Evolutionary conservation across 2,797 vertebrate species (phyloP).

Genomic region (Propithecus deckenii): DNA sequence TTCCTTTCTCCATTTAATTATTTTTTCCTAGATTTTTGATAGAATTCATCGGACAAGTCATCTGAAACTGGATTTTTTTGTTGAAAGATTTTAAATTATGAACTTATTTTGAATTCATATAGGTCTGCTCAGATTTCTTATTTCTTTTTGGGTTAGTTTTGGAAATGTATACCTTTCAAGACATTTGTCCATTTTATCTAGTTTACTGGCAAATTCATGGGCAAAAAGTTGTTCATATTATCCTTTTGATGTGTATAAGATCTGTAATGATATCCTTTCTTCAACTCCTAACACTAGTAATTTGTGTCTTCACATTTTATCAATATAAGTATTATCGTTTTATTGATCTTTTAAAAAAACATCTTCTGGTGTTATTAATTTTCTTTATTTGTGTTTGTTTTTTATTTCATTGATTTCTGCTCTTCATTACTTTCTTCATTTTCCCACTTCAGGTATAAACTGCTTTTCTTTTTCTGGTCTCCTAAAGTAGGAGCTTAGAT

Average conservation of each 20-base stretch:
- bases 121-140: neutral
- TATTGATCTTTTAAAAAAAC: neutral
- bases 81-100: neutral
- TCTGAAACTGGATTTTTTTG: neutral
- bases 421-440: too few relatives aligned
- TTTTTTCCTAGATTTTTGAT: neutral
- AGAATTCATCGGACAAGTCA: neutral
- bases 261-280: neutral
- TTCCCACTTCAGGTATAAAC: too few relatives aligned
- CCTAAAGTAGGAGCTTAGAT: neutral
- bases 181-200: neutral
- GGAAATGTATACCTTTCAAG: neutral
- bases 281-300: neutral
- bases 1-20: neutral
- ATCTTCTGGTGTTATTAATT: too few relatives aligned
- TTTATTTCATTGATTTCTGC: too few relatives aligned
- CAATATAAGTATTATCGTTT: neutral
- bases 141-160: neutral
- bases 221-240: neutral
- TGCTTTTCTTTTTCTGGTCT: too few relatives aligned
- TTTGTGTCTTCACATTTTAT: neutral
- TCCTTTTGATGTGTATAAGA: neutral
- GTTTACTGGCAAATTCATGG: neutral
- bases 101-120: neutral
- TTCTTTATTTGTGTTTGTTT: too few relatives aligned